Conservation (phyloP, 2,888 invertebrate genomes). For the Pseudolycoriella hygida region DNA sequence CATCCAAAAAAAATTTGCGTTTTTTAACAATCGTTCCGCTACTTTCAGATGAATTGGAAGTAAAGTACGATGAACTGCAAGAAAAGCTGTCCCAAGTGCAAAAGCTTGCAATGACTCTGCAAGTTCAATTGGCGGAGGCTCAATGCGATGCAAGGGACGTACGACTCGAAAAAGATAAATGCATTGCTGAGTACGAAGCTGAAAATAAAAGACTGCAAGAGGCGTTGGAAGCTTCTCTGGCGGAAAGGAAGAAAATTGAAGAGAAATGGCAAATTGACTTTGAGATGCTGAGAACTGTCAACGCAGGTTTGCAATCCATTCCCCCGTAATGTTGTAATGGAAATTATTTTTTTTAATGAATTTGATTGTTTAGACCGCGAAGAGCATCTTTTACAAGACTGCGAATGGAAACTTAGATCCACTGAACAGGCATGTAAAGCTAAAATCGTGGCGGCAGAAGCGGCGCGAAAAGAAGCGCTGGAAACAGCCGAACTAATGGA, state of each 20-base stretch:
- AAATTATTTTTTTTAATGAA: neutral
- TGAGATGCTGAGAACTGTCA: slow-evolving; percentile 41
- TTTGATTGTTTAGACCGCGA: slow-evolving; percentile 38
- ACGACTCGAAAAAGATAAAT: slow-evolving; percentile 26
- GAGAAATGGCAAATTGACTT: slow-evolving; percentile 43
- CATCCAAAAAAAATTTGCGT: too few relatives aligned
- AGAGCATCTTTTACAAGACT: slow-evolving; percentile 56
- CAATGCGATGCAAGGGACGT: slow-evolving; percentile 21
- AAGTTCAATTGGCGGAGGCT: slow-evolving; percentile 23
- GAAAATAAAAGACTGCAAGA: slow-evolving; percentile 35
- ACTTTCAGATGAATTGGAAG: slow-evolving; percentile 28
- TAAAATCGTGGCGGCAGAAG: slow-evolving; percentile 41
- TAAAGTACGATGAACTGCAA: slow-evolving; percentile 30
- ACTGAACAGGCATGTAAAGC: slow-evolving; percentile 51
- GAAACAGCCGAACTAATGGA: slow-evolving; percentile 22
- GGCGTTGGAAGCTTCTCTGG: slow-evolving; percentile 36
- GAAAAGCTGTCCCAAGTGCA: slow-evolving; percentile 33
- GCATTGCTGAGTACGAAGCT: slow-evolving; percentile 32
- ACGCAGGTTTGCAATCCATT: slow-evolving; percentile 33
- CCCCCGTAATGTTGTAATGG: neutral
- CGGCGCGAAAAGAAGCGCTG: slow-evolving; percentile 35
- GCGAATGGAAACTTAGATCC: slow-evolving; percentile 69
- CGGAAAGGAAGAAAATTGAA: slow-evolving; percentile 37
- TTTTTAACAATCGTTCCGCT: too few relatives aligned
- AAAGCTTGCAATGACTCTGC: slow-evolving; percentile 22